Evolutionary conservation across 2,888 invertebrate genomes (phyloP).

Genomic region (Epinotia brunnichana): DNA sequence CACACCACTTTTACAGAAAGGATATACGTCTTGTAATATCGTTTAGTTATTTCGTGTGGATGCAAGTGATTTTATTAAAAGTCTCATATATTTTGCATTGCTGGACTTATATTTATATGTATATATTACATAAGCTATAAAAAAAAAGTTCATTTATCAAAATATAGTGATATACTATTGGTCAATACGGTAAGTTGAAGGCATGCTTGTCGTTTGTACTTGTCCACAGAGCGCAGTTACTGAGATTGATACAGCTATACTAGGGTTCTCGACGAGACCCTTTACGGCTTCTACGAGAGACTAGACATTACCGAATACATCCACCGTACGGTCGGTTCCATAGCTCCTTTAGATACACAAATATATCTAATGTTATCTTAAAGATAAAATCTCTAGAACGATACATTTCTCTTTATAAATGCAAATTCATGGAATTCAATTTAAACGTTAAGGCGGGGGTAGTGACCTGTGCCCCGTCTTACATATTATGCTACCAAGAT

Average conservation of each 20-base stretch:
- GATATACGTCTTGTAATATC: not conserved
- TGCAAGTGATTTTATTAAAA: not conserved
- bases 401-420: slow-evolving; percentile 82
- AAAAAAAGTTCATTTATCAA: not conserved
- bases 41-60: not conserved
- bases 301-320: slow-evolving; percentile 79
- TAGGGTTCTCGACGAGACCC: slow-evolving; percentile 63
- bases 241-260: slow-evolving; percentile 65
- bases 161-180: not conserved
- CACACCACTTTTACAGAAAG: not conserved
- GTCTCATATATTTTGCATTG: not conserved
- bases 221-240: slow-evolving; percentile 70
- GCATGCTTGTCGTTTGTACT: slow-evolving; percentile 79
- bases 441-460: slow-evolving; percentile 69
- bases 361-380: slow-evolving; percentile 76
- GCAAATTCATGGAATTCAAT: slow-evolving; percentile 84
- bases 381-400: slow-evolving; percentile 82
- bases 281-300: slow-evolving; percentile 67
- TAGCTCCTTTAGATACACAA: slow-evolving; percentile 69
- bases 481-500: slow-evolving; percentile 80
- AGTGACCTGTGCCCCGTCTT: slow-evolving; percentile 60
- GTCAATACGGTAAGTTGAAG: slow-evolving; percentile 59
- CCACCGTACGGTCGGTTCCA: slow-evolving; percentile 71
- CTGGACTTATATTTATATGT: not conserved
- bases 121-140: not conserved